These are phyloP conservation scores for Salvator merianae DNA, from an alignment of 2,113 vertebrate species.

Conservation along the genomic window DNA sequence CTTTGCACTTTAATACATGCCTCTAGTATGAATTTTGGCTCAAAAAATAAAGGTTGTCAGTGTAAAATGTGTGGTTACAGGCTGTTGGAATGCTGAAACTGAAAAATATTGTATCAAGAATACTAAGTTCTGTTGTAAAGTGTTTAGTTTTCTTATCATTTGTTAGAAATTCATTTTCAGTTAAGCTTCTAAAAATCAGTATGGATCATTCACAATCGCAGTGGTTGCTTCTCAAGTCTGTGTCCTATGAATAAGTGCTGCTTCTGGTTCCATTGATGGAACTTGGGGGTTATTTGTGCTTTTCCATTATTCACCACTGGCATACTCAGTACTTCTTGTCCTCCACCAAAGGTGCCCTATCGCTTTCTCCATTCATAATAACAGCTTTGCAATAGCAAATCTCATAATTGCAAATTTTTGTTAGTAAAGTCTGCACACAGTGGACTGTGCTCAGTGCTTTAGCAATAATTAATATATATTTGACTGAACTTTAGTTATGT, in stretches of 20 bases:
- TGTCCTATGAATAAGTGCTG: conserved; percentile 48
- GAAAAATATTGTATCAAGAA: neutral
- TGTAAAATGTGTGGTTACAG: neutral
- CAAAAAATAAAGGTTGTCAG: conserved; percentile 6
- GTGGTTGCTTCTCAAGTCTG: conserved; percentile 6
- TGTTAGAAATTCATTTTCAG: neutral
- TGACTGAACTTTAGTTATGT: neutral
- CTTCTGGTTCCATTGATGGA: conserved; percentile 33
- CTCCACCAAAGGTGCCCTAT: conserved; percentile 8
- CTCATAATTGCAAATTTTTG: conserved; percentile 25
- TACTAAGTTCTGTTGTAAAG: neutral
- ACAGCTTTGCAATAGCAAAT: conserved; percentile 30
- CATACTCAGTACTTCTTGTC: conserved; percentile 23
- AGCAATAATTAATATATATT: too few relatives aligned
- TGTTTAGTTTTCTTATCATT: conserved; percentile 24
- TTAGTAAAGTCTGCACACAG: neutral
- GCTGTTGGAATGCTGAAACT: neutral
- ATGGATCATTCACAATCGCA: conserved; percentile 30
- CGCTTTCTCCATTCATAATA: conserved; percentile 27
- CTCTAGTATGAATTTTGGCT: neutral
- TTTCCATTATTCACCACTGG: conserved; percentile 43
- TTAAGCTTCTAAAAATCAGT: conserved; percentile 56
- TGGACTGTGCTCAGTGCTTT: neutral
- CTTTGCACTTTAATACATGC: neutral
- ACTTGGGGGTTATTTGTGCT: conserved; percentile 47